Conservation (phyloP, 2,113 vertebrate species). For the Paramormyrops kingsleyae region DNA sequence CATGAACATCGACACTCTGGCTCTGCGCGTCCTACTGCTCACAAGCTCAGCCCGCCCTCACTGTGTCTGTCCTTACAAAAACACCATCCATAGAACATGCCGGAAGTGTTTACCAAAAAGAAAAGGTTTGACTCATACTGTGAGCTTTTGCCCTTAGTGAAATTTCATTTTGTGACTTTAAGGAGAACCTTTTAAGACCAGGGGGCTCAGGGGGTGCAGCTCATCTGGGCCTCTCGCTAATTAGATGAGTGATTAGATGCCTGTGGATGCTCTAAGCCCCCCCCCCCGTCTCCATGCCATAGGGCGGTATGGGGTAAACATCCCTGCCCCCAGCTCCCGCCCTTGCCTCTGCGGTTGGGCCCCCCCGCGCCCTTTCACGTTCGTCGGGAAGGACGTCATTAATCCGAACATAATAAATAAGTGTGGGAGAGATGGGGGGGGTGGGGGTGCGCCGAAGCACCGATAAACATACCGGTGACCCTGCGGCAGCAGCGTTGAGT, state of each 20-base stretch:
- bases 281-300: neutral
- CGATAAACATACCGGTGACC: neutral
- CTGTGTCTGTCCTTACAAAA: neutral
- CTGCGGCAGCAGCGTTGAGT: no score
- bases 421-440: neutral
- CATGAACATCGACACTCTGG: neutral
- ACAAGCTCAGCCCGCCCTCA: neutral
- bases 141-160: neutral
- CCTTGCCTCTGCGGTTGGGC: neutral
- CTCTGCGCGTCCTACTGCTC: neutral
- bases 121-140: neutral
- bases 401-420: neutral
- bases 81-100: neutral
- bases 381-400: neutral
- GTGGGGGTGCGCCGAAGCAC: neutral
- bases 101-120: neutral
- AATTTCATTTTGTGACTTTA: neutral
- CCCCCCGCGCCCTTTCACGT: neutral
- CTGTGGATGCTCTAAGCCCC: neutral
- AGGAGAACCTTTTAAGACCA: neutral
- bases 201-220: neutral
- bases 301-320: neutral
- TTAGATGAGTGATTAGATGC: neutral
- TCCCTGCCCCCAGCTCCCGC: neutral
- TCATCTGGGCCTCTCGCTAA: neutral